Evolutionary conservation across 1,140 invertebrate species (phyloP), one percentile per base, ranked within the genome.

Genomic region (Brachionus manjavacas): DNA sequence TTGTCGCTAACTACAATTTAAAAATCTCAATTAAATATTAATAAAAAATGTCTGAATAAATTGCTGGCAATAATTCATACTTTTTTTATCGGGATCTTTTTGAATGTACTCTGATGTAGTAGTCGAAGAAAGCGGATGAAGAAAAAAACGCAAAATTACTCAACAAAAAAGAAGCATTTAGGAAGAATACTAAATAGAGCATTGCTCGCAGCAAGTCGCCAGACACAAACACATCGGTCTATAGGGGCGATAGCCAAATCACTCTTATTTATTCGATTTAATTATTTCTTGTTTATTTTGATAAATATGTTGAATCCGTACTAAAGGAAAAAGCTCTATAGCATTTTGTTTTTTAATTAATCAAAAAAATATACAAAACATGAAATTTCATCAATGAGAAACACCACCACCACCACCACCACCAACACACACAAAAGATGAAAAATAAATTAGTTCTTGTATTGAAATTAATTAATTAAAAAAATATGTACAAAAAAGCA

Each of bases 391-490:
- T 60, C 52, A 60, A 60, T 60, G 52, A 60, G 20, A 60, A 60
- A 60, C 52, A 60, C 52, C 52, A 60, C 20, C 52, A 35, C 7
- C 31, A 35, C 31, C 31, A 35, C 31, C 31, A 35, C 31, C 31
- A 35, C 31, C 31, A 35, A 4, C 31, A 35, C 31, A 60, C 52
- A 60, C 52, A 60, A 60, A 23, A 20, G 52, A 60, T 60, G 20
- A 60, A 60, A 60, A 60, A 16, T 20, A 60, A 60, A 60, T 60
- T 60, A 60, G 52, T 60, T 60, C 16, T 60, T 60, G 52, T 60
- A 60, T 60, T 60, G 52, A 60, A 60, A 60, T 60, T 60, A 60
- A 60, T 60, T 60, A 60, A 60, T 60, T 60, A 60, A 60, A 60
- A 60, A 60, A 60, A 60, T 60, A 60, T 60, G 52, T 60, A 60